A percentile compares a stretch with the other conserved stretches of the same genome.
phyloP scores from a whole-genome alignment of 2,888 invertebrate genomes.

The Drosophila formosana region DNA sequence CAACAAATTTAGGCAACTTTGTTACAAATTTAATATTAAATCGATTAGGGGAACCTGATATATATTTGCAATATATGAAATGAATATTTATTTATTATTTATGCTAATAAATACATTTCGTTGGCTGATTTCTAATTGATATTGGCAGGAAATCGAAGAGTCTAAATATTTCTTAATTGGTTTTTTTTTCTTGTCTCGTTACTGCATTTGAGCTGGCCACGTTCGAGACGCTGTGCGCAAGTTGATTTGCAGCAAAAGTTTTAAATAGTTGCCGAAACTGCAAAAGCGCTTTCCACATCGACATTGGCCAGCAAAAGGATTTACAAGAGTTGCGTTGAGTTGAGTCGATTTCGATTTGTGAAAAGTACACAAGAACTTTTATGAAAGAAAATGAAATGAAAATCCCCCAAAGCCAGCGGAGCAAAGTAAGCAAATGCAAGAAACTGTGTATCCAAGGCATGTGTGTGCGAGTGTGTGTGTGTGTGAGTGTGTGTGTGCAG shows the following conservation, averaged over 20 bases:
- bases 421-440: conserved; percentile 45
- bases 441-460: conserved; percentile 17
- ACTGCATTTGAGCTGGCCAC: background rate
- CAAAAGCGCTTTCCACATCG: conserved; percentile 60
- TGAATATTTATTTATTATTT: background rate
- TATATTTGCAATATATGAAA: too few species aligned
- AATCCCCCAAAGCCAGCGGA: conserved; percentile 54
- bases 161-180: background rate
- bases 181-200: background rate
- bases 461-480: conserved; percentile 3
- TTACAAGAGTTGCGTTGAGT: conserved; percentile 32
- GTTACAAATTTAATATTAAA: background rate
- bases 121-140: background rate
- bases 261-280: conserved; percentile 65
- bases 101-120: background rate
- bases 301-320: conserved; percentile 53
- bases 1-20: conserved; percentile 49
- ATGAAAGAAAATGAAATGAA: conserved; percentile 75
- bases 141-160: background rate
- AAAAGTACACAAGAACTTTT: conserved; percentile 73
- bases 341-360: conserved; percentile 73
- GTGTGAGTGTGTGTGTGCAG: background rate
- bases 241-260: conserved; percentile 57
- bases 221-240: conserved; percentile 5
- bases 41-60: background rate